Conservation (phyloP, 1,140 invertebrate genomes). For the Bombus waltoni region DNA sequence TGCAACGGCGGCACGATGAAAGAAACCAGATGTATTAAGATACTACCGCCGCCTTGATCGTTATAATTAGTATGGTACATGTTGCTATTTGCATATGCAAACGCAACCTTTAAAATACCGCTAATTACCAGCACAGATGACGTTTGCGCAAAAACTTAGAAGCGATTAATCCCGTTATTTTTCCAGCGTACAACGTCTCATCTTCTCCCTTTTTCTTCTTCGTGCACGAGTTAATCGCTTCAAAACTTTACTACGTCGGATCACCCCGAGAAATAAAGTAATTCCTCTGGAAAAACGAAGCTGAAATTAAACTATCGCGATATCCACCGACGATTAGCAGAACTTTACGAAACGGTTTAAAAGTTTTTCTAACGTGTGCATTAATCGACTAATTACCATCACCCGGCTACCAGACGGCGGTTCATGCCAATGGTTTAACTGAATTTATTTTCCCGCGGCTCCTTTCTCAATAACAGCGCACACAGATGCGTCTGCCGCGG, state of each 20-base stretch:
- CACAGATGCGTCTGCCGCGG: background rate
- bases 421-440: background rate
- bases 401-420: background rate
- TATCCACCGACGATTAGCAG: background rate
- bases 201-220: background rate
- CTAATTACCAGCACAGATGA: background rate
- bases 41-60: background rate
- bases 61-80: background rate
- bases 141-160: background rate
- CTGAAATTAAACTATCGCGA: no score
- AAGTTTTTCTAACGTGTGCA: background rate
- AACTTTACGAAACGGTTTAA: background rate
- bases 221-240: background rate
- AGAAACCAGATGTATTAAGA: background rate
- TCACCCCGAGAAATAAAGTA: no score
- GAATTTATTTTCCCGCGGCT: constrained; percentile 7
- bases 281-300: no score
- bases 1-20: background rate
- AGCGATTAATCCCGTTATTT: background rate
- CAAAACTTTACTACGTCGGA: no score
- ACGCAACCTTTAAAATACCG: background rate
- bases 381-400: constrained; percentile 4
- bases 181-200: background rate
- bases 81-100: background rate
- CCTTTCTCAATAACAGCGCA: background rate